A percentile compares a stretch with the other conserved stretches of the same genome.
phyloP scores from a whole-genome alignment of 2,113 vertebrate genomes.

The Hippocampus comes region DNA sequence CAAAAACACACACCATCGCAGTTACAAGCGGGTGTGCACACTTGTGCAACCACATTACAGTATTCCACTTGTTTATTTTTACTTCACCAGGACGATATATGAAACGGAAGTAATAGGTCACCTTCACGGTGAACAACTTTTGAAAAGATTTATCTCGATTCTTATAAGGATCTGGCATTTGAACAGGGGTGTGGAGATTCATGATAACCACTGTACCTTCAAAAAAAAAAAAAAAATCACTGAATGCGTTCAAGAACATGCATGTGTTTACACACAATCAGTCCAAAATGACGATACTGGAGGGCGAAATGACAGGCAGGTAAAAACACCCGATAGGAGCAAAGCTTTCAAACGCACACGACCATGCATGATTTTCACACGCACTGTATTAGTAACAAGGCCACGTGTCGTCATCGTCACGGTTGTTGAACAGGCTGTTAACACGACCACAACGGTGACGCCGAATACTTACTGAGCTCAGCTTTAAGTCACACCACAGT shows the following conservation, averaged over 20 bases:
- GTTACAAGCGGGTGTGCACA: too few species aligned
- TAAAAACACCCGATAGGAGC: neutral
- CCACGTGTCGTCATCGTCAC: slow-evolving; percentile 12
- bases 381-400: slow-evolving; percentile 52
- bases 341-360: slow-evolving; percentile 16
- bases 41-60: too few species aligned
- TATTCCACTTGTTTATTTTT: too few species aligned
- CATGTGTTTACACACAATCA: slow-evolving; percentile 19
- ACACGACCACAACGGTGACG: slow-evolving; percentile 31
- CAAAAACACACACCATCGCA: too few species aligned
- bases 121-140: neutral
- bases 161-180: neutral
- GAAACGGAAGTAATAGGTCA: too few species aligned
- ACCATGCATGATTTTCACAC: slow-evolving; percentile 16
- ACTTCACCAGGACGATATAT: too few species aligned
- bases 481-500: slow-evolving; percentile 69
- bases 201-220: neutral
- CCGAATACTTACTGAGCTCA: slow-evolving; percentile 71
- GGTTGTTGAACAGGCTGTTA: slow-evolving; percentile 38
- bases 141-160: neutral
- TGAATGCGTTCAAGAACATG: slow-evolving; percentile 21
- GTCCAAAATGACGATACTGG: neutral
- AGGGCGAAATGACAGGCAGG: neutral
- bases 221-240: neutral
- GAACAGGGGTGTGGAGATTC: neutral